Conservation (phyloP, 2,888 invertebrate species). For the Trichopria drosophilae region DNA sequence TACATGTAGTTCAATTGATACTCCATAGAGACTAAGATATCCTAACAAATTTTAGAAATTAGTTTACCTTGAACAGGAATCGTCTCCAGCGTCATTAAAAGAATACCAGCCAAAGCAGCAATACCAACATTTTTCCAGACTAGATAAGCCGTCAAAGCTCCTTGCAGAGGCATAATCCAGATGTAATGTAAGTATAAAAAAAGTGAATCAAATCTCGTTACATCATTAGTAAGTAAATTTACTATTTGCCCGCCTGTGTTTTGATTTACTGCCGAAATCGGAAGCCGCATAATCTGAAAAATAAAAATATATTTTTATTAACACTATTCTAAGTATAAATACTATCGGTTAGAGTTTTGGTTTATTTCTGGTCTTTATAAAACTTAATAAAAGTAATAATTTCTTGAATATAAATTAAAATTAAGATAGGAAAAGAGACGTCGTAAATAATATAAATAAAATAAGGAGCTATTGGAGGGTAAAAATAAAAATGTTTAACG, state of each 20-base stretch:
- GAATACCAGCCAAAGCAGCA: constrained; percentile 66
- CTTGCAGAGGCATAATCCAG: constrained; percentile 79
- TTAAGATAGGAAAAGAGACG: too few relatives aligned
- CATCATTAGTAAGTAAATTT: constrained; percentile 83
- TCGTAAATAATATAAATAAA: too few relatives aligned
- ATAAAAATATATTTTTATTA: neutral
- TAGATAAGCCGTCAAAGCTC: constrained; percentile 65
- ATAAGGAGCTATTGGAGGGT: too few relatives aligned
- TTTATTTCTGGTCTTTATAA: too few relatives aligned
- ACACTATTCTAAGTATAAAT: neutral
- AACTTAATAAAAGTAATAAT: too few relatives aligned
- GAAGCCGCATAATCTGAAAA: constrained; percentile 61
- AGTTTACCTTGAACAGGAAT: constrained; percentile 60
- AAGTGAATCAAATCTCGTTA: constrained; percentile 76
- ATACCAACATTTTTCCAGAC: constrained; percentile 62
- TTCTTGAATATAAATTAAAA: too few relatives aligned
- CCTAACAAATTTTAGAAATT: too few relatives aligned
- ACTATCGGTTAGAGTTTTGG: too few relatives aligned
- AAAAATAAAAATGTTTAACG: too few relatives aligned
- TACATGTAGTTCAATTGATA: neutral
- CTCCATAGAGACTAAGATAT: neutral
- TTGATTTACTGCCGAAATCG: constrained; percentile 42
- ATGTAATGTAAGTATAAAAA: constrained; percentile 73
- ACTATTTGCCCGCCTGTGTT: constrained; percentile 68
- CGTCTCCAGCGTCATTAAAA: constrained; percentile 62